phyloP scores from a whole-genome alignment of 2,797 vertebrate genomes.

The Mareca strepera region DNA sequence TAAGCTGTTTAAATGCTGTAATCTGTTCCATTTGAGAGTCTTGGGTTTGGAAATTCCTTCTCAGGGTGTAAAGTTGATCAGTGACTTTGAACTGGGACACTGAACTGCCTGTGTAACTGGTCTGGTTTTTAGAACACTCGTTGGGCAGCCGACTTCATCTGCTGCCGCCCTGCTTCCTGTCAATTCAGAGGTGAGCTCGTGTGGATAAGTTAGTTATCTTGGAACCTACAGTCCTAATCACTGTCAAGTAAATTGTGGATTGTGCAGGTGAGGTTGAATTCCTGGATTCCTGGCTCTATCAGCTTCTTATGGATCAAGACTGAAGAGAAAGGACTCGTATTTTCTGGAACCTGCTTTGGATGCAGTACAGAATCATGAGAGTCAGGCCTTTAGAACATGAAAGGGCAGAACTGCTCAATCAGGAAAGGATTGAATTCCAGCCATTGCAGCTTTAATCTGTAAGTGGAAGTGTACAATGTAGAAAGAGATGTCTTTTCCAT shows the following conservation, averaged over 20 bases:
- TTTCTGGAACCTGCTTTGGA: constrained; percentile 29
- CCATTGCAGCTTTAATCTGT: background rate
- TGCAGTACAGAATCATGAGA: constrained; percentile 11
- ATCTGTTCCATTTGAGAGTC: background rate
- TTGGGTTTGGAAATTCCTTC: background rate
- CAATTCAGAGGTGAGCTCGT: background rate
- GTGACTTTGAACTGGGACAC: background rate
- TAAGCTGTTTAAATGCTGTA: background rate
- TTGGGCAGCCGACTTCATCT: background rate
- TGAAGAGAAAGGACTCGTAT: background rate
- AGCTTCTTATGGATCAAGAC: background rate
- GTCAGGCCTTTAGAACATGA: constrained; percentile 22
- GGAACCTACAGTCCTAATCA: background rate
- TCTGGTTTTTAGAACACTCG: background rate
- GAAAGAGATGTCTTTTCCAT: background rate
- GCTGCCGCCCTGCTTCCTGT: background rate
- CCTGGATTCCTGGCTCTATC: background rate
- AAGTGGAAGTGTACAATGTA: background rate
- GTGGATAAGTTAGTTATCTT: background rate
- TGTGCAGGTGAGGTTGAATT: background rate
- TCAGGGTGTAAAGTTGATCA: background rate
- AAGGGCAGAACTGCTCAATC: constrained; percentile 7
- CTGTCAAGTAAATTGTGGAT: background rate
- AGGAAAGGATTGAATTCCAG: constrained; percentile 23
- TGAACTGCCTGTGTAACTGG: background rate